phyloP scores from a whole-genome alignment of 2,113 vertebrate species.

The Notothenia coriiceps region DNA sequence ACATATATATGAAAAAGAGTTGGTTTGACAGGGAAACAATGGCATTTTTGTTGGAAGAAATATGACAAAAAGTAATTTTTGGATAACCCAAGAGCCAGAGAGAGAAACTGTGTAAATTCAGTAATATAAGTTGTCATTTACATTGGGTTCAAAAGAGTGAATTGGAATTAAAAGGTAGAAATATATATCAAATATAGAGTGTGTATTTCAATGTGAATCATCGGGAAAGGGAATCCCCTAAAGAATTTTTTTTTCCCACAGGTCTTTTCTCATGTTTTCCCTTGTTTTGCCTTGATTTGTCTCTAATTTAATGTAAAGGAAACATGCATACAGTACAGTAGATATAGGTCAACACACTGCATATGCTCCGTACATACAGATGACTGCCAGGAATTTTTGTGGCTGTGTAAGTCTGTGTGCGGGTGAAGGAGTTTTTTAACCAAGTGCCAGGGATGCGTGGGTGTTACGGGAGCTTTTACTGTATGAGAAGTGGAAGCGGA shows the following conservation, averaged over 20 bases:
- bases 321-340: neutral
- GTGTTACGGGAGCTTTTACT: conserved; percentile 63
- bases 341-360: conserved; percentile 18
- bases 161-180: neutral
- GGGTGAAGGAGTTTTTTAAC: conserved; percentile 56
- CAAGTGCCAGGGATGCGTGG: conserved; percentile 61
- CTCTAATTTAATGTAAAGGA: neutral
- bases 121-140: neutral
- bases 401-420: conserved; percentile 41
- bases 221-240: conserved; percentile 6
- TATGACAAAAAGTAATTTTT: conserved; percentile 17
- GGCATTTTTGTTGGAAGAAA: no score
- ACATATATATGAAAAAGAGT: conserved; percentile 37
- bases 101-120: neutral
- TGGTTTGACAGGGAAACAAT: conserved; percentile 20
- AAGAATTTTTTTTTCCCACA: neutral
- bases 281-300: neutral
- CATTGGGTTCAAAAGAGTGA: neutral
- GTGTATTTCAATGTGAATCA: neutral
- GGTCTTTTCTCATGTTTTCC: neutral
- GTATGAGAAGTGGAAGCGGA: conserved; percentile 70
- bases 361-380: conserved; percentile 4
- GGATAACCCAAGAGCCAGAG: conserved; percentile 9
- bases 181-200: neutral
- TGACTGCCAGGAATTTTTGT: conserved; percentile 57